Evolutionary conservation across 2,113 vertebrate species (phyloP), one percentile per base, ranked within the genome.

Genomic region (Chaetops frenatus): DNA sequence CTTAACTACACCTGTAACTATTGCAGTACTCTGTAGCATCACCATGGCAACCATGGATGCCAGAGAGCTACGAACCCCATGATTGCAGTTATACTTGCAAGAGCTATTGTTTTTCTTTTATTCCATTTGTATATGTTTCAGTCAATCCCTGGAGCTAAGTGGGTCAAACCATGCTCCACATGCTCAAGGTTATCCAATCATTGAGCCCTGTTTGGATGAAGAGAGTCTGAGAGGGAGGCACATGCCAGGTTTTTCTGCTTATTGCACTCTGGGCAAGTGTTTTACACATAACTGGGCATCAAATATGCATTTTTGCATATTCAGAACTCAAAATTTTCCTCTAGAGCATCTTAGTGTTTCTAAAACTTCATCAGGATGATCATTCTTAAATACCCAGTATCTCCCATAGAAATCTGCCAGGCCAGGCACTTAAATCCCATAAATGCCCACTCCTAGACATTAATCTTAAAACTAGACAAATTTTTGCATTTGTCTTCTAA

Each of bases 21-120:
- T 45, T 72, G 42, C 36, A 2, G 6, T 27, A 29, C 9, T 0
- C 51, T 3, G 11, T 56, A 51, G 20, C 61, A 92, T 96, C 71
- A 40, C 94, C 90, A 57, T 92, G 87, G 88, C 54, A 96, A 95
- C 92, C 15, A 14, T 8, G 36, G 71, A 67, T 91, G 58, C 67
- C 67, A 77, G 42, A 31, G 62, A 83, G 58, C 50, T 66, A 33
- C 76, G 70, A 90, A 44, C 44, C 16, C 35, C n/a, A 17, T 1
- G 10, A 38, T 4, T 81, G 42, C 69, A 40, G 64, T 54, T 58
- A 54, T 29, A 12, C 6, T 80, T 7, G 5, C 42, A 73, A 44
- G n/a, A 83, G 12, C 71, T 66, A 15, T 66, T 78, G 29, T 36
- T 87, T 78, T 48, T 87, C 33, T 65, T 88, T 79, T 82, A 24